Conservation (phyloP, 2,888 invertebrate species). For the Dendrolimus pini region DNA sequence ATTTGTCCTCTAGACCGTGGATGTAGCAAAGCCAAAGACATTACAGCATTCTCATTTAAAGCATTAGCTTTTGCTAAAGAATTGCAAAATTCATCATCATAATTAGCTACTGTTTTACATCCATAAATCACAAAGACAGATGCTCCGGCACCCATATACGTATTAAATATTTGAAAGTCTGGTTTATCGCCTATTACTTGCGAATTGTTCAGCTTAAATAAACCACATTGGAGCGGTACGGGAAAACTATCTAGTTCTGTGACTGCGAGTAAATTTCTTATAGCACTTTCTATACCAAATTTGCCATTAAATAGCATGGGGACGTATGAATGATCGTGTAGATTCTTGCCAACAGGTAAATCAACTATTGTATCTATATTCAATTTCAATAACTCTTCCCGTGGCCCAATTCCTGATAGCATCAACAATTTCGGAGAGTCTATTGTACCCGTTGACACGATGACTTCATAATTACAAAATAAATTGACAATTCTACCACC, state of each 20-base stretch:
- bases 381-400: conserved; percentile 31
- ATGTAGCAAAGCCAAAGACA: conserved; percentile 37
- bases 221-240: conserved; percentile 40
- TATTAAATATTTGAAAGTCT: conserved; percentile 50
- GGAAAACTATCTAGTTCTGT: conserved; percentile 33
- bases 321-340: conserved; percentile 47
- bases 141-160: conserved; percentile 43
- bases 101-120: conserved; percentile 30
- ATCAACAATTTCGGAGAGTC: conserved; percentile 55
- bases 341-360: conserved; percentile 55
- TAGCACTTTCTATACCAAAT: conserved; percentile 40
- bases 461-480: conserved; percentile 43
- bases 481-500: conserved; percentile 32
- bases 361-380: conserved; percentile 37
- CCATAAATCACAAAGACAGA: conserved; percentile 28
- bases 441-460: conserved; percentile 52
- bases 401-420: conserved; percentile 57
- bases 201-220: conserved; percentile 31
- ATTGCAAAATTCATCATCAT: conserved; percentile 27
- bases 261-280: conserved; percentile 29
- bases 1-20: conserved; percentile 52
- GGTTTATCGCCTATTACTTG: conserved; percentile 25
- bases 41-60: conserved; percentile 35
- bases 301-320: conserved; percentile 40
- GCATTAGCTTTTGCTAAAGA: conserved; percentile 38